Evolutionary conservation across 2,113 vertebrate species (phyloP).

Genomic region (pig (Sus scrofa)): DNA sequence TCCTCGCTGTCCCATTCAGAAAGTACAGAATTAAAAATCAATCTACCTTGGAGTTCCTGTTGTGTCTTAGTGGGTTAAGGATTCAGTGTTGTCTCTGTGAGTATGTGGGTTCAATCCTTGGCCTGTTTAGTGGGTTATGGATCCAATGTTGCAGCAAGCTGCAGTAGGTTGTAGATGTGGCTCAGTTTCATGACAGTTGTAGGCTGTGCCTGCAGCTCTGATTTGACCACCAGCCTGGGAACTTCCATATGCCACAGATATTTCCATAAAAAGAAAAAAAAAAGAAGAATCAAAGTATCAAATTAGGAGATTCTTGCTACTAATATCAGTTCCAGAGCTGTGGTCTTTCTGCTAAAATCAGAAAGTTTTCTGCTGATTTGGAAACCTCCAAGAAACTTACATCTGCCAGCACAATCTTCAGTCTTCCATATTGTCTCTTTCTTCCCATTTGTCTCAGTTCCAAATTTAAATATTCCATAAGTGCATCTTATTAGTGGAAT

Average conservation of each 20-base stretch:
- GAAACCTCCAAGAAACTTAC: not conserved
- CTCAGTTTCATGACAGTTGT: too few relatives aligned
- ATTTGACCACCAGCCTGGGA: too few relatives aligned
- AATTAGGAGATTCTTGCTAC: not conserved
- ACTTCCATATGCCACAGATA: too few relatives aligned
- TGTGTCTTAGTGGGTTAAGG: too few relatives aligned
- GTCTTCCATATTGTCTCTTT: not conserved
- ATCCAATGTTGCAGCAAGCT: too few relatives aligned
- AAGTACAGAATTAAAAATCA: not conserved
- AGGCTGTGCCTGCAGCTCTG: too few relatives aligned
- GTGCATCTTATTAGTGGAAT: not conserved
- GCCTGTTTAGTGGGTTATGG: too few relatives aligned
- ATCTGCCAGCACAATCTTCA: not conserved
- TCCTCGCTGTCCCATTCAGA: not conserved
- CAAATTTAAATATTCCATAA: not conserved
- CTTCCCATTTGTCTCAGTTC: not conserved
- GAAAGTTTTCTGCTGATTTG: not conserved
- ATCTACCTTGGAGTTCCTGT: too few relatives aligned
- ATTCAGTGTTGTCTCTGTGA: too few relatives aligned
- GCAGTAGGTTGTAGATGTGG: too few relatives aligned
- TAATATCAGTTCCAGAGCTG: not conserved
- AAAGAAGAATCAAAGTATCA: not conserved
- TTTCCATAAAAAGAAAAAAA: too few relatives aligned
- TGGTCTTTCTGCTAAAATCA: not conserved
- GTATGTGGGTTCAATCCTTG: too few relatives aligned